phyloP scores from a whole-genome alignment of 2,113 vertebrate genomes.

The Otolemur garnettii region DNA sequence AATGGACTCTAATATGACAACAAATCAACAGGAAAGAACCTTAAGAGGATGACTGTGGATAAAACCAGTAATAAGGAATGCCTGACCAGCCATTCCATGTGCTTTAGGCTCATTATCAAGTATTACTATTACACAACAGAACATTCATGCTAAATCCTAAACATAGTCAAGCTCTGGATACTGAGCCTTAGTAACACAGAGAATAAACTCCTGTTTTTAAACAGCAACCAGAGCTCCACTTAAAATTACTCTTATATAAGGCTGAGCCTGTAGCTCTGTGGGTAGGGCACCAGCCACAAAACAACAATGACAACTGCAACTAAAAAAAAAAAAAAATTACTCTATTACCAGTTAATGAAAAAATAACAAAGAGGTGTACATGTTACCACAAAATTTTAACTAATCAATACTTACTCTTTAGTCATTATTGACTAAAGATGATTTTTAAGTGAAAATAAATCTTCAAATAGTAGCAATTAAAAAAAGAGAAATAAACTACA shows the following conservation, averaged over 20 bases:
- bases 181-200: background rate
- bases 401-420: no score
- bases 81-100: background rate
- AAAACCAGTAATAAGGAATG: slow-evolving; percentile 16
- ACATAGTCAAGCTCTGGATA: background rate
- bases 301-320: no score
- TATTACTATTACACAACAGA: slow-evolving; percentile 4
- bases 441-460: no score
- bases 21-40: background rate
- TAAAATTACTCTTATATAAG: slow-evolving; percentile 31
- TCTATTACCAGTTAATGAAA: no score
- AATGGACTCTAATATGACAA: background rate
- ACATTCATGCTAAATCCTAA: background rate
- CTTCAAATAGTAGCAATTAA: no score
- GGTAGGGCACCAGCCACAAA: no score
- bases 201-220: slow-evolving; percentile 57
- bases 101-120: background rate
- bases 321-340: background rate
- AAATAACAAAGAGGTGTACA: no score
- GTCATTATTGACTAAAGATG: no score
- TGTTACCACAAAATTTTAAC: no score
- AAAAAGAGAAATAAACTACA: no score
- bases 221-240: background rate
- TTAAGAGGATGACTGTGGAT: background rate
- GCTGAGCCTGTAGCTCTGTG: no score